These are phyloP conservation scores for Drosophila carrolli DNA, from an alignment of 1,140 invertebrate genomes.

Conservation along the genomic window DNA sequence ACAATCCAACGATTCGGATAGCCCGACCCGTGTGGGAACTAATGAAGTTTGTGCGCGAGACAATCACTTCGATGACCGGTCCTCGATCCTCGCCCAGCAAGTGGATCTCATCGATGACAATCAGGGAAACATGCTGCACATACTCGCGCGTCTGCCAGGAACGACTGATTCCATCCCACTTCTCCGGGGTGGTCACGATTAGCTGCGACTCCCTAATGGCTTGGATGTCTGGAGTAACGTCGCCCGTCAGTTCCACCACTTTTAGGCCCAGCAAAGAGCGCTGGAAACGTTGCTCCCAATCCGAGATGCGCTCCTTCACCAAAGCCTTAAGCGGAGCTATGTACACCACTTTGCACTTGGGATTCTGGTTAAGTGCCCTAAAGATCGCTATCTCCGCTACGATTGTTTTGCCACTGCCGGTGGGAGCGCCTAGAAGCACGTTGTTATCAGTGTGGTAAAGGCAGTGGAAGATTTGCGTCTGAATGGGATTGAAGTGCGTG, in stretches of 20 bases:
- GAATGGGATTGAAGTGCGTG: conserved; percentile 99
- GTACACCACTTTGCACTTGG: conserved; percentile 96
- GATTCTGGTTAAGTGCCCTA: conserved; percentile 93
- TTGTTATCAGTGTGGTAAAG: conserved; percentile 98
- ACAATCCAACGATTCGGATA: conserved; percentile 96
- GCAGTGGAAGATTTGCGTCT: conserved; percentile 99
- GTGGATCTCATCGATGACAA: conserved; percentile 99
- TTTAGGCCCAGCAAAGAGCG: conserved; percentile 90
- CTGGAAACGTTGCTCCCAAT: conserved; percentile 97
- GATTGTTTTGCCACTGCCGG: conserved; percentile 99
- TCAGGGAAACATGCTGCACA: conserved; percentile 95
- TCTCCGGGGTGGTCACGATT: conserved; percentile 99
- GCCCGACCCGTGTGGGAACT: conserved; percentile 91
- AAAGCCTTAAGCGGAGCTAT: conserved; percentile 99
- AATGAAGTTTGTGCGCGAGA: conserved; percentile 96
- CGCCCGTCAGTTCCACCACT: conserved; percentile 98
- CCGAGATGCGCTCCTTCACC: conserved; percentile 97
- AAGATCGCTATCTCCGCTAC: conserved; percentile 99
- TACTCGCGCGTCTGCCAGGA: conserved; percentile 99
- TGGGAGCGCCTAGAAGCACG: conserved; percentile 97
- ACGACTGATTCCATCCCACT: conserved; percentile 99
- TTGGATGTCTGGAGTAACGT: conserved; percentile 96
- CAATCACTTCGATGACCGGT: conserved; percentile 93
- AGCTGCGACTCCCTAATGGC: conserved; percentile 94
- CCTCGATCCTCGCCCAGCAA: conserved; percentile 95